Percentiles rank a stretch among this genome's conserved stretches.
phyloP scores from a whole-genome alignment of 2,113 vertebrate genomes.

The Strigops habroptila region DNA sequence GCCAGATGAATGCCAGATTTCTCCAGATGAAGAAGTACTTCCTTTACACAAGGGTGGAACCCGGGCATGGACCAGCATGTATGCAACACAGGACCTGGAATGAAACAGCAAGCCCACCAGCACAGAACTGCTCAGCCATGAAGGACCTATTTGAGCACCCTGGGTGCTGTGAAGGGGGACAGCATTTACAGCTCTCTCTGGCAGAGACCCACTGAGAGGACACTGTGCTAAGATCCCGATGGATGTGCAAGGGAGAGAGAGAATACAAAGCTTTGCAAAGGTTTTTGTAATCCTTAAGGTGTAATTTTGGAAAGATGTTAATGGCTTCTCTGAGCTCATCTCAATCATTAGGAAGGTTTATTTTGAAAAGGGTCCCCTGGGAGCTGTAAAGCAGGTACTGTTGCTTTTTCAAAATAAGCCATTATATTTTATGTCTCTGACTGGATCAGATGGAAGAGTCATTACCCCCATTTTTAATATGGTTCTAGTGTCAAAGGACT shows the following conservation, averaged over 20 bases:
- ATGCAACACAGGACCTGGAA: background rate
- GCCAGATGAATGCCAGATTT: too few species aligned
- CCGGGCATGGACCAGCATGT: background rate
- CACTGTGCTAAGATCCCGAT: background rate
- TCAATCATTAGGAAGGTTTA: background rate
- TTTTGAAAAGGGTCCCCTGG: background rate
- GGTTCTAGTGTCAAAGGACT: background rate
- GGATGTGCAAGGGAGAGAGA: background rate
- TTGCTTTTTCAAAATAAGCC: constrained; percentile 1
- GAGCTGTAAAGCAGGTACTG: background rate
- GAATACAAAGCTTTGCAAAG: background rate
- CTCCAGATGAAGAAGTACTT: background rate
- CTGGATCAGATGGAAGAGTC: background rate
- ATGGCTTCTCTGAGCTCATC: background rate
- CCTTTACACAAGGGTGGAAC: background rate
- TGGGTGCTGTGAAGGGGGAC: background rate
- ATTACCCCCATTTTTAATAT: background rate
- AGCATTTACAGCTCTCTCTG: background rate
- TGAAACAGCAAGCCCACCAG: background rate
- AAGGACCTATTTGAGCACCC: too few species aligned
- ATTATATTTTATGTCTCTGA: background rate
- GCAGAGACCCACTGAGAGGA: background rate
- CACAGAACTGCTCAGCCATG: background rate
- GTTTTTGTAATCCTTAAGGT: background rate
- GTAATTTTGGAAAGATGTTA: background rate